Percentiles rank a stretch among this genome's conserved stretches.
Conservation (phyloP, 2,797 vertebrate species). For the Mormyrus proboscirostris region DNA sequence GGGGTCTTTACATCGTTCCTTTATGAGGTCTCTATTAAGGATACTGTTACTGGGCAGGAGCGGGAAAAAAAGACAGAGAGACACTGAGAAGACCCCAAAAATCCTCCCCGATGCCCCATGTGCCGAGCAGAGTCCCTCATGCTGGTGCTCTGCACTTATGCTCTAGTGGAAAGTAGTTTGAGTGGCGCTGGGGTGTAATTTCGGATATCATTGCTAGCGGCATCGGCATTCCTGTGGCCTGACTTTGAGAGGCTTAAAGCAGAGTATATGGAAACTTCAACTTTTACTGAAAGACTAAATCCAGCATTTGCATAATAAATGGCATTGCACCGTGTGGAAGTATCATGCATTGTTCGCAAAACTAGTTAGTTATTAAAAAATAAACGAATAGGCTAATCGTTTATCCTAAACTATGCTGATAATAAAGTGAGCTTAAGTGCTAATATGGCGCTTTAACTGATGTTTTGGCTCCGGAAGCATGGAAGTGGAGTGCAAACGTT, state of each 20-base stretch:
- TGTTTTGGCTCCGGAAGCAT: not conserved
- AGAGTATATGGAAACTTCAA: not conserved
- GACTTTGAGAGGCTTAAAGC: slow-evolving; percentile 10
- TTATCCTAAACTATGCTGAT: not conserved
- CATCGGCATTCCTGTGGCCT: slow-evolving; percentile 44
- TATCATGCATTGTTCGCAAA: not conserved
- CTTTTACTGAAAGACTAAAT: not conserved
- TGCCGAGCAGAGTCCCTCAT: slow-evolving; percentile 42
- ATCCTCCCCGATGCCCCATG: slow-evolving; percentile 22
- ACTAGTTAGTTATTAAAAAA: not conserved
- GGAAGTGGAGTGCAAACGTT: not conserved
- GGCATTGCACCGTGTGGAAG: not conserved
- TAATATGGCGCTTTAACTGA: not conserved
- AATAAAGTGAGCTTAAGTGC: not conserved
- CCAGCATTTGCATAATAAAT: not conserved
- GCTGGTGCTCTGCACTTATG: slow-evolving; percentile 38
- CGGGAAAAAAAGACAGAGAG: not conserved
- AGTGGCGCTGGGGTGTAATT: slow-evolving; percentile 47
- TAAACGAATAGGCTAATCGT: not conserved
- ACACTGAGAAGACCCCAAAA: slow-evolving; percentile 38
- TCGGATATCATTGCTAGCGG: slow-evolving; percentile 49
- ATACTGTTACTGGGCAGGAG: slow-evolving; percentile 22
- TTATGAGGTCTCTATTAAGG: slow-evolving; percentile 22
- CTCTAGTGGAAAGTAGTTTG: slow-evolving; percentile 42
- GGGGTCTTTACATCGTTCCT: slow-evolving; percentile 39